Conservation (phyloP, 2,797 vertebrate genomes). For the Chelidonichthys spinosus region DNA sequence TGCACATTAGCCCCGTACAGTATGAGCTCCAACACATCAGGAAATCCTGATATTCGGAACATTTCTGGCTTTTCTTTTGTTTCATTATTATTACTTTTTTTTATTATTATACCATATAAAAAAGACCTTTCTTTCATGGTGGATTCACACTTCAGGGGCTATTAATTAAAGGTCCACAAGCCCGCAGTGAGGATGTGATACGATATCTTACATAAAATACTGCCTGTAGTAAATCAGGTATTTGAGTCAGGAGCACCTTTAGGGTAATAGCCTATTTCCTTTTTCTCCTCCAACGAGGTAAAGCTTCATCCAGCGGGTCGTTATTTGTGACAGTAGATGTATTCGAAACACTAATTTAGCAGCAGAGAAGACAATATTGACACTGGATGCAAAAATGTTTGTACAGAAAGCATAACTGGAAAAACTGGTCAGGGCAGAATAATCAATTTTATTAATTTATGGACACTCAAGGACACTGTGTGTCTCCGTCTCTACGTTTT, state of each 20-base stretch:
- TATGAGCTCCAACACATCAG: not conserved
- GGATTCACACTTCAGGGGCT: slow-evolving; percentile 34
- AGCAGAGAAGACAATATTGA: too few relatives aligned
- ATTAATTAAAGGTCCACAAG: slow-evolving; percentile 45
- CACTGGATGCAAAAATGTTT: too few relatives aligned
- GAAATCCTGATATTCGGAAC: not conserved
- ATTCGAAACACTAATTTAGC: slow-evolving; percentile 14
- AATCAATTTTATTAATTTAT: too few relatives aligned
- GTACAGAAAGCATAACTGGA: not conserved
- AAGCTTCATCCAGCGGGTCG: slow-evolving; percentile 33
- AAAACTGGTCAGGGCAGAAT: not conserved
- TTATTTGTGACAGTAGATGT: slow-evolving; percentile 38
- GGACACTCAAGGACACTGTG: too few relatives aligned
- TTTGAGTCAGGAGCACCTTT: slow-evolving; percentile 29
- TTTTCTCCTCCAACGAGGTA: slow-evolving; percentile 10
- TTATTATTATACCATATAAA: not conserved
- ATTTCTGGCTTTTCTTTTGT: slow-evolving; percentile 5
- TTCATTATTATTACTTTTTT: slow-evolving; percentile 17
- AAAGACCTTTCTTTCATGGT: slow-evolving; percentile 3
- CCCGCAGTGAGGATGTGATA: slow-evolving; percentile 42
- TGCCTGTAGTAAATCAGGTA: slow-evolving; percentile 48
- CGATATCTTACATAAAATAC: slow-evolving; percentile 43
- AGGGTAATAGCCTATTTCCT: slow-evolving; percentile 44
- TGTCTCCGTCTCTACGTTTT: too few relatives aligned
- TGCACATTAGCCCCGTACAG: not conserved